Evolutionary conservation across 1,140 invertebrate species (phyloP), one percentile per base, ranked within the genome.

Genomic region (Atta cephalotes): DNA sequence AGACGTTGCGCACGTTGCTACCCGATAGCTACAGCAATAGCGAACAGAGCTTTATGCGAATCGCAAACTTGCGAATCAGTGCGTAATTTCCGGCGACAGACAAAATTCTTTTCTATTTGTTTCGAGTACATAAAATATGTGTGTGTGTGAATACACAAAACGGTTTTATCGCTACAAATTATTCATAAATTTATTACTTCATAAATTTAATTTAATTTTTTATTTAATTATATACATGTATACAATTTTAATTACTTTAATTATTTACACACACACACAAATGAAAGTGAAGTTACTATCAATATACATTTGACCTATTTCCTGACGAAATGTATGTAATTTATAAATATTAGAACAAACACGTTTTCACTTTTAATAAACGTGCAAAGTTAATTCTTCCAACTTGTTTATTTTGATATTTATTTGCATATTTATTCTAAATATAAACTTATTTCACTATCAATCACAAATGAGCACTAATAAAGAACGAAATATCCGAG

Each of bases 1-100:
- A 80, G 77, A 80, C 63, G 28, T 80, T 45, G 39, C 9, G 9
- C 9, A 45, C 70, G 45, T 80, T 63, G 39, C 39, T 56, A 56
- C 16, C 31, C 28, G 77, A 51, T 60, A 21, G 21, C 21, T 21
- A 31, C 56, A 35, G 31, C n/a, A 58, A 76, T 62, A 51, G 56
- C 49, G 66, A 28, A 63, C 56, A 7, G 14, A 56, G 49, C 77
- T 68, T 21, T 31, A 14, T 6, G 45, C 12, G 62, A 79, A 60
- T 51, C n/a, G 3, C 56, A 12, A 45, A 53, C n/a, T 53, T 53
- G 21, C 35, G 14, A 10, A 18, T 0, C 10, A 3, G 16, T 14
- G 35, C 21, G 45, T 49, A 45, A 78, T 78, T 78, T 78, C 10
- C 39, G 12, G n/a, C n/a, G 39, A 7, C n/a, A 21, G 1, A 3